phyloP scores from a whole-genome alignment of 2,113 vertebrate genomes.

The Penelope pileata region DNA sequence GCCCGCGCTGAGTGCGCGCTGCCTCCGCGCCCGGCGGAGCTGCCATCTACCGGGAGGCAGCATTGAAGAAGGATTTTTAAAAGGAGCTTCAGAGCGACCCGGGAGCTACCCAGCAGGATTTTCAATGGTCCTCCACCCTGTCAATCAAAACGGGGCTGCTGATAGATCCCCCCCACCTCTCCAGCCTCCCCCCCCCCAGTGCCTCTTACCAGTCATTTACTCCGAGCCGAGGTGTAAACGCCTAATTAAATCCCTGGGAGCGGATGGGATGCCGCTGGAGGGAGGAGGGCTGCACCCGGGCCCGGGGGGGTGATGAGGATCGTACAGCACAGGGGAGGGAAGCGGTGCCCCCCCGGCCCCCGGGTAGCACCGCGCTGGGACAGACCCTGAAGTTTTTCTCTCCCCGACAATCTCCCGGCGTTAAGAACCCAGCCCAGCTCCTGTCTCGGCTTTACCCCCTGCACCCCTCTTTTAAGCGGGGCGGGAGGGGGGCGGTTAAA shows the following conservation, averaged over 20 bases:
- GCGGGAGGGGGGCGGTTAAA: background rate
- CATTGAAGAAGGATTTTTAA: conserved; percentile 89
- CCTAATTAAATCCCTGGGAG: conserved; percentile 56
- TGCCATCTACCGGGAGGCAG: conserved; percentile 85
- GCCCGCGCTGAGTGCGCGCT: conserved; percentile 59
- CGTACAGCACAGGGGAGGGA: background rate
- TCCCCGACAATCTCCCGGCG: background rate
- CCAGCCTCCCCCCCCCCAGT: background rate
- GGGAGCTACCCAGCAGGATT: conserved; percentile 74
- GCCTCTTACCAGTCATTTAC: conserved; percentile 61
- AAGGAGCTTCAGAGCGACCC: conserved; percentile 80
- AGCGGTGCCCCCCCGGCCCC: background rate
- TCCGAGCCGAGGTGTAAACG: conserved; percentile 65
- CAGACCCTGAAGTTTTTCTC: background rate
- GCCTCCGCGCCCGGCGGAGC: conserved; percentile 73
- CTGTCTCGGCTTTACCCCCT: background rate
- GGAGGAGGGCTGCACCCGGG: background rate
- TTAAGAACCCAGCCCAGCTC: background rate
- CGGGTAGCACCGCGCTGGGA: background rate
- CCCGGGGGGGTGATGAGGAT: background rate
- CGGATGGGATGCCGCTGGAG: conserved; percentile 25
- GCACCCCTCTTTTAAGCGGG: background rate
- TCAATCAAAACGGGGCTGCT: conserved; percentile 83
- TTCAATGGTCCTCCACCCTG: conserved; percentile 80
- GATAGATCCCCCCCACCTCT: background rate